These are phyloP conservation scores for Blastomussa wellsi DNA, from an alignment of 92 coral and sea anemone genomes.

Conservation along the genomic window DNA sequence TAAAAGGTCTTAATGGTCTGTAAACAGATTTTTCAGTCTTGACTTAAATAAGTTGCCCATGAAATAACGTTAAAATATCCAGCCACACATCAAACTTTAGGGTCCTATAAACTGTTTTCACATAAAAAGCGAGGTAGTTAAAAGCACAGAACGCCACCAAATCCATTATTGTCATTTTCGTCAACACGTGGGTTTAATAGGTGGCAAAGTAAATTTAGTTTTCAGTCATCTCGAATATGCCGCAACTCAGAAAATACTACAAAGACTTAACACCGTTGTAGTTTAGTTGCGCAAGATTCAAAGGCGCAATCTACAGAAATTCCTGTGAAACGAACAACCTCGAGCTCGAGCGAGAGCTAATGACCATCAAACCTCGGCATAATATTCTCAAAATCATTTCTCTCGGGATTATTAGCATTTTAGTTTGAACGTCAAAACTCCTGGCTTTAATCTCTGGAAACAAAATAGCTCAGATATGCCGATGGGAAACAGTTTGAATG, in stretches of 20 bases:
- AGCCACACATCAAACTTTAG: not conserved
- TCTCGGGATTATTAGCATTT: not conserved
- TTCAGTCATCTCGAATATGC: not conserved
- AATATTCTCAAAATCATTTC: not conserved
- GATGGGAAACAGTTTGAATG: not conserved
- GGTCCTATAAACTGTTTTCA: not conserved
- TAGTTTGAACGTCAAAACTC: not conserved
- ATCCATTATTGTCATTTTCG: not conserved
- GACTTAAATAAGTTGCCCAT: not conserved
- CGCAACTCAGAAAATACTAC: not conserved
- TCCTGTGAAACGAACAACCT: not conserved
- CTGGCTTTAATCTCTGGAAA: not conserved
- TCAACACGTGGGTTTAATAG: constrained; percentile 36
- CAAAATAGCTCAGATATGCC: no score
- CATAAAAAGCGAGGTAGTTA: not conserved
- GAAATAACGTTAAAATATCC: not conserved
- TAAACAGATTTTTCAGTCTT: not conserved
- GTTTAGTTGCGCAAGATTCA: not conserved
- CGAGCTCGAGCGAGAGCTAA: not conserved
- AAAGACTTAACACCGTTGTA: not conserved
- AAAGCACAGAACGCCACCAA: not conserved
- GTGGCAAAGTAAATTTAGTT: constrained; percentile 6
- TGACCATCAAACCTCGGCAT: not conserved
- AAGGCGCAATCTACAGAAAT: not conserved
- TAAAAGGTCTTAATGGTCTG: no score